These are phyloP conservation scores for Avahi laniger DNA, from an alignment of 2,797 vertebrate genomes.

Conservation along the genomic window DNA sequence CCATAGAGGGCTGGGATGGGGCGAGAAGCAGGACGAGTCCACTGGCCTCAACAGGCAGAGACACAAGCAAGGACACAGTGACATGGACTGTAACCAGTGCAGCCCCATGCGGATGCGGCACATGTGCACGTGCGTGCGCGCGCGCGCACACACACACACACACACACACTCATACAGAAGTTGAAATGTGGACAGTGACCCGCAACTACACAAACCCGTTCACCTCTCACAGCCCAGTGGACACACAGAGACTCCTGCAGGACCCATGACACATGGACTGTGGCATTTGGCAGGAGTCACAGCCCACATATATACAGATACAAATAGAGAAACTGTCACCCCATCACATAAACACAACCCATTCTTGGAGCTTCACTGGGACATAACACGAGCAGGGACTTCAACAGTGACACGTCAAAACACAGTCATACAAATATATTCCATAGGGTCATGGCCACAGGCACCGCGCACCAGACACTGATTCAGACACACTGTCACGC, in stretches of 20 bases:
- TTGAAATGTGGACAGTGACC: neutral
- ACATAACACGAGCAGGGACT: neutral
- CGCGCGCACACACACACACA: accelerated
- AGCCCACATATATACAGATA: neutral
- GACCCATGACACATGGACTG: neutral
- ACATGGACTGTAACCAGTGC: neutral
- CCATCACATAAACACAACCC: neutral
- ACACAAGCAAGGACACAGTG: neutral
- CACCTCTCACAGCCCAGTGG: neutral
- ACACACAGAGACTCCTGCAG: neutral
- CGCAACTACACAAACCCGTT: neutral
- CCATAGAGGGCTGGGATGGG: neutral
- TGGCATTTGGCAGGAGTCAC: neutral
- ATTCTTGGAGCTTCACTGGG: neutral
- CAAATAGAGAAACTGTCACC: neutral
- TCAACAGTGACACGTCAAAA: neutral
- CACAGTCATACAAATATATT: neutral
- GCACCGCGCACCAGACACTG: neutral
- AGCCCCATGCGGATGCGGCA: neutral
- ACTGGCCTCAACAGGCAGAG: neutral
- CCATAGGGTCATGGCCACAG: neutral
- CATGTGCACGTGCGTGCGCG: accelerated
- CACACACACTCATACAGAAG: neutral
- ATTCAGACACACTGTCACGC: neutral
- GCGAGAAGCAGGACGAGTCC: too few species aligned